Evolutionary conservation across 2,113 vertebrate species (phyloP).

Genomic region (Triplophysa dalaica): DNA sequence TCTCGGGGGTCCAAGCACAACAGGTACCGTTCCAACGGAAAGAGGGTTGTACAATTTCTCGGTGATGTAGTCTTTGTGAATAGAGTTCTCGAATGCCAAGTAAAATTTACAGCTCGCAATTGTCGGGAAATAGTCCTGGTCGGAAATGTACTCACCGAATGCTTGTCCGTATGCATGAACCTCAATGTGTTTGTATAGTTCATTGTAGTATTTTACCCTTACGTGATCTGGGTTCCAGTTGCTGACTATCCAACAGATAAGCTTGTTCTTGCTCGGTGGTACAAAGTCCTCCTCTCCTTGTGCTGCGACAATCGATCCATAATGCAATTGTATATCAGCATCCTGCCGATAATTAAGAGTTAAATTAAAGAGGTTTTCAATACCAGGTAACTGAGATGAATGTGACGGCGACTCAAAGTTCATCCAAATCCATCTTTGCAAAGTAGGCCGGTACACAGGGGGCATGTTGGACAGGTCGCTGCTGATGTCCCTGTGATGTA

Average conservation of each 20-base stretch:
- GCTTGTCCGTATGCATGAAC: slow-evolving; percentile 92
- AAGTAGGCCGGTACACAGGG: slow-evolving; percentile 82
- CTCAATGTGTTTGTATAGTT: slow-evolving; percentile 93
- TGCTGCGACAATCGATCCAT: slow-evolving; percentile 87
- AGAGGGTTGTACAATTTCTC: slow-evolving; percentile 97
- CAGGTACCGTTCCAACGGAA: slow-evolving; percentile 88
- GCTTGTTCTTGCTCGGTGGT: slow-evolving; percentile 89
- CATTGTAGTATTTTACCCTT: slow-evolving; percentile 94
- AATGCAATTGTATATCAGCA: slow-evolving; percentile 97
- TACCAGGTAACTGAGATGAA: slow-evolving; percentile 86
- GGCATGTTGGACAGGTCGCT: slow-evolving; percentile 92
- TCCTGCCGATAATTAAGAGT: slow-evolving; percentile 93
- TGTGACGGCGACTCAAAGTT: slow-evolving; percentile 96
- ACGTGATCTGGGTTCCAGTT: slow-evolving; percentile 96
- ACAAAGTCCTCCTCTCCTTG: slow-evolving; percentile 86
- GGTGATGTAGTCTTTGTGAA: slow-evolving; percentile 97
- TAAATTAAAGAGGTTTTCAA: slow-evolving; percentile 92
- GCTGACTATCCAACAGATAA: slow-evolving; percentile 97
- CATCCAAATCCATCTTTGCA: slow-evolving; percentile 99
- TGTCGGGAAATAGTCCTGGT: slow-evolving; percentile 91
- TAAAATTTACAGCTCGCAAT: slow-evolving; percentile 96
- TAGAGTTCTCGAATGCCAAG: slow-evolving; percentile 95
- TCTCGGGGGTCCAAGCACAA: slow-evolving; percentile 89
- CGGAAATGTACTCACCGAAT: slow-evolving; percentile 87
- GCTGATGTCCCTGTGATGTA: slow-evolving; percentile 92